Percentiles rank a stretch among this genome's conserved stretches.
Conservation (phyloP, 1,140 invertebrate species). For the Acromyrmex charruanus region DNA sequence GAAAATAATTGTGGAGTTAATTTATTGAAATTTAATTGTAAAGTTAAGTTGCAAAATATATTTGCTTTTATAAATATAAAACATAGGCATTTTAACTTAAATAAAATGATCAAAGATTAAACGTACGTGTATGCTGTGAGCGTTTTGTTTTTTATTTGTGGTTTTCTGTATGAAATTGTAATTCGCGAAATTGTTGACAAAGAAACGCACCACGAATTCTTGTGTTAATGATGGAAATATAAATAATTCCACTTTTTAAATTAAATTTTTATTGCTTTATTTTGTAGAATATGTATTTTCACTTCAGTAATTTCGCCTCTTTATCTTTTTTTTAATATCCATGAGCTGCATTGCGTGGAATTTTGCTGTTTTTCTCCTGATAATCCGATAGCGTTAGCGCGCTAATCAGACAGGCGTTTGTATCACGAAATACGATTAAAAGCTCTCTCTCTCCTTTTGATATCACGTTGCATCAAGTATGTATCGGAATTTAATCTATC, state of each 20-base stretch:
- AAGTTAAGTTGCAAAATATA: conserved; percentile 6
- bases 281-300: conserved; percentile 10
- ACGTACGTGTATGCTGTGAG: background rate
- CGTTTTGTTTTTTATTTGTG: too few relatives aligned
- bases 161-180: background rate
- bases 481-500: conserved; percentile 45
- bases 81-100: background rate
- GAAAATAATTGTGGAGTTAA: background rate
- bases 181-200: background rate
- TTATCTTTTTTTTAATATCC: conserved; percentile 31
- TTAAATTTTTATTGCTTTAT: background rate
- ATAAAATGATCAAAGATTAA: background rate
- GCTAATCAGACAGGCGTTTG: conserved; percentile 50
- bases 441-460: conserved; percentile 17
- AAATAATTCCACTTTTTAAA: conserved; percentile 25
- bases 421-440: conserved; percentile 47
- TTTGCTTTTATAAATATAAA: background rate
- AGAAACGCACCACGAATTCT: background rate
- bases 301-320: conserved; percentile 9
- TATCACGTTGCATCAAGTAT: conserved; percentile 20
- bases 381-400: conserved; percentile 38
- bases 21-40: background rate
- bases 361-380: conserved; percentile 37
- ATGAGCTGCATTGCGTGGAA: conserved; percentile 5
- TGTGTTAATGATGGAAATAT: conserved; percentile 3